Base-by-base conservation (phyloP, 2,797 vertebrate species). In the Anableps anableps region DNA sequence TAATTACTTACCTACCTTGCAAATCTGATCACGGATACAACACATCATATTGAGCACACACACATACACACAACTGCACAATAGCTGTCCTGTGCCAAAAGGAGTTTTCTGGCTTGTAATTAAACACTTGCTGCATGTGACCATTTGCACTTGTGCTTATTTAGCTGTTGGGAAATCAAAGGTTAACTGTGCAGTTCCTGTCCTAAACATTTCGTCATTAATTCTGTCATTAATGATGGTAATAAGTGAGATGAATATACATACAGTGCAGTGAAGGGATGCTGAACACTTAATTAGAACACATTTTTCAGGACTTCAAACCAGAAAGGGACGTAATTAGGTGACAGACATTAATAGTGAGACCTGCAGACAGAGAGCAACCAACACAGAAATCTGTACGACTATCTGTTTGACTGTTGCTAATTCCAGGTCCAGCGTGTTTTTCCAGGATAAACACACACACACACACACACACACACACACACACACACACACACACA, bases 1-100 rank as follows among this genome's bases (percentile, higher is more conserved):
- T 82, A 90, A 93, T 92, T 92, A 92, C 83, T 85, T 84, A 88
- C 81, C 79, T 83, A 94, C 90, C 89, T 93, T 92, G 88, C 88
- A 91, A 93, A 93, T 51, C 79, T 85, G 94, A 93, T 91, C 87
- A 91, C 90, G 86, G 85, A 84, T 83, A 82, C 88, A 85, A 75
- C 78, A 26, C 77, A 75, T 16, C 80, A 76, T 31, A 77, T 78
- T 74, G 58, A 21, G 34, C 19, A 38, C 72, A 0, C 41, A 23
- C 55, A 51, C 21, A 77, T 62, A 55, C 72, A 62, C 48, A 34
- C 21, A 16, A 0, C 1, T 51, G 38, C 55, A 71, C 83, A 74
- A 72, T 45, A 48, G 16, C 60, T 21, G 4, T 26, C 75, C 87
- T 87, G 84, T 89, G 90, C 86, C 86, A 82, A 91, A 92, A 86